A percentile compares a stretch with the other conserved stretches of the same genome.
Evolutionary conservation across 1,140 invertebrate species (phyloP).

Genomic region (Atopsyche davidsoni): DNA sequence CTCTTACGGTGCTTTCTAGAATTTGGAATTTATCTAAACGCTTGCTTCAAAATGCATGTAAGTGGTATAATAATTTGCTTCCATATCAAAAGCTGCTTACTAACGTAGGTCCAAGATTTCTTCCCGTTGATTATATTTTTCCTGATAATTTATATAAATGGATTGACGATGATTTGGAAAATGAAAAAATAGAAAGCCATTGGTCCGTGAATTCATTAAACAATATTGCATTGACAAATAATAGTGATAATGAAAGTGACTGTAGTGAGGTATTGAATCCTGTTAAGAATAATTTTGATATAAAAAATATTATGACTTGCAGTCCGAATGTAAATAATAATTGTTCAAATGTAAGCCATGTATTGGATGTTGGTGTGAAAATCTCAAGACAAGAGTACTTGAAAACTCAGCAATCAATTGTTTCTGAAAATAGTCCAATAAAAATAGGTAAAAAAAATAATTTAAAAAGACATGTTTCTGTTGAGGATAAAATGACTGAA

Average conservation of each 20-base stretch:
- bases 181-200: conserved; percentile 37
- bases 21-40: conserved; percentile 52
- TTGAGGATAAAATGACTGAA: background rate
- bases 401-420: background rate
- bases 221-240: conserved; percentile 32
- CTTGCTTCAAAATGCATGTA: conserved; percentile 44
- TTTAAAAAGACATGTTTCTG: background rate
- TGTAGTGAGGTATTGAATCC: background rate
- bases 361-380: conserved; percentile 3
- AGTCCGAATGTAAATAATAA: background rate
- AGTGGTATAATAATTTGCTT: conserved; percentile 49
- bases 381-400: conserved; percentile 13
- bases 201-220: conserved; percentile 32
- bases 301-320: too few relatives aligned
- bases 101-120: conserved; percentile 45
- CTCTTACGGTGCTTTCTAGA: conserved; percentile 49
- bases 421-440: background rate
- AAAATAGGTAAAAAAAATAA: background rate
- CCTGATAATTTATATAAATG: conserved; percentile 46
- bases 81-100: conserved; percentile 40
- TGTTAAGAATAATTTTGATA: background rate
- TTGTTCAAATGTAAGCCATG: background rate
- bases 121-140: conserved; percentile 43
- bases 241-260: background rate
- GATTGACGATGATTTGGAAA: conserved; percentile 46